These are phyloP conservation scores for Brachionus plicatilis DNA, from an alignment of 1,140 invertebrate genomes.

Conservation along the genomic window DNA sequence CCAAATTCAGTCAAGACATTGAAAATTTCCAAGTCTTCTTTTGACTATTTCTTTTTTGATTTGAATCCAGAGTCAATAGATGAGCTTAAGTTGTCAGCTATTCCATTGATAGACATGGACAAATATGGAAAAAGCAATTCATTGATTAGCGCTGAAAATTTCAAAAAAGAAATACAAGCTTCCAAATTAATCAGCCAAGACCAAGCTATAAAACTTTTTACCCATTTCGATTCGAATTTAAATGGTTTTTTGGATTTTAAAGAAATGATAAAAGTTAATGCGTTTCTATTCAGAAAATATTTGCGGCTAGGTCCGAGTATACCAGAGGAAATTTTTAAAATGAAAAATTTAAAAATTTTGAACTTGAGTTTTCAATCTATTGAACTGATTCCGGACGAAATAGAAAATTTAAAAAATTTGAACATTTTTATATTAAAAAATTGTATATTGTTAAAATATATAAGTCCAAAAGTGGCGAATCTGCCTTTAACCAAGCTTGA, in stretches of 20 bases:
- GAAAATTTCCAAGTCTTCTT: not conserved
- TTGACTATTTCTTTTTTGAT: not conserved
- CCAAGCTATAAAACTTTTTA: not conserved
- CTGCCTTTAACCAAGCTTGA: constrained; percentile 46
- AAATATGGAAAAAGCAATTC: not conserved
- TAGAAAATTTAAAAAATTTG: constrained; percentile 30
- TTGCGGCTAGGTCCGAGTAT: not conserved
- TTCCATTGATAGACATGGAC: not conserved
- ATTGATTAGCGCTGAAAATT: not conserved
- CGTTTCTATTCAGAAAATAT: constrained; percentile 9
- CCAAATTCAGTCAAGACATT: not conserved
- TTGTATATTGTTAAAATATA: constrained; percentile 11
- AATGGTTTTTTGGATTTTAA: constrained; percentile 2
- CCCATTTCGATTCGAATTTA: not conserved
- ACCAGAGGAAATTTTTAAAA: not conserved
- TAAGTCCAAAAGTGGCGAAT: constrained; percentile 45
- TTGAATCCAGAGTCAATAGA: not conserved
- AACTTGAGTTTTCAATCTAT: constrained; percentile 44
- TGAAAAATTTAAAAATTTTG: not conserved
- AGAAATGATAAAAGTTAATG: constrained; percentile 5
- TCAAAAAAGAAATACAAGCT: not conserved
- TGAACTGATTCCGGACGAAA: constrained; percentile 16
- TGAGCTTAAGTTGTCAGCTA: not conserved
- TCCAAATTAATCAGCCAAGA: not conserved
- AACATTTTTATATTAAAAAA: not conserved